Evolutionary conservation across 2,888 invertebrate species (phyloP), one percentile per base, ranked within the genome.

Genomic region (Tiphia femorata): DNA sequence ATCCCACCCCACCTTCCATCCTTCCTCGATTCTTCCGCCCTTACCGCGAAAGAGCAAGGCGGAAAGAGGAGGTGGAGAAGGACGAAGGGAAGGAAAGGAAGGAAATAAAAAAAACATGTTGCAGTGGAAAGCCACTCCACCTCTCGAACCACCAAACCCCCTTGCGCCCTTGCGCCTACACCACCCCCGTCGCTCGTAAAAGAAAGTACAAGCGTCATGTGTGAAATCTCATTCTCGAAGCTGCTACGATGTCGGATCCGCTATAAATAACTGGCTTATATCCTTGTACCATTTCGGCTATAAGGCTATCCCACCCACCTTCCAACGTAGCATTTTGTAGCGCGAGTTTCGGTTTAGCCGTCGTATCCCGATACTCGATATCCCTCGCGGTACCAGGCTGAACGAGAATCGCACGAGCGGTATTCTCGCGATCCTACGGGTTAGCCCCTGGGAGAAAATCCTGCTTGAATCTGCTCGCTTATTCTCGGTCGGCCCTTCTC

Each of bases 61-160:
- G 35, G 25, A 29, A 17, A 51, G 42, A 64, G 59, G 60, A 61
- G 43, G 43, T 54, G 42, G 50, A 47, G 50, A 51, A 58, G 35
- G 29, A 33, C 37, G 44, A 44, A 20, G 37, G 29, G 40, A 38
- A 16, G 30, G 46, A 38, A 27, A 20, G 35, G 8, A 33, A 50
- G 40, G 16, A 43, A 60, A 23, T 48, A 54, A 30, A 37, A 44
- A 38, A 37, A 48, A 54, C 49, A 62, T 44, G 56, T 53, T 48
- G 40, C 48, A 53, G 52, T 50, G 58, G 53, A 54, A 62, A 65
- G 53, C 49, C 62, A 66, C 55, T 55, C 12, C 33, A n/a, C 55
- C 57, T 57, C 58, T 54, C 58, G 44, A 47, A 12, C 33, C n/a
- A n/a, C n/a, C n/a, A n/a, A n/a, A 8, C 25, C 8, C 25, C 25